phyloP scores from a whole-genome alignment of 1,140 invertebrate species.

The Papilio glaucus region DNA sequence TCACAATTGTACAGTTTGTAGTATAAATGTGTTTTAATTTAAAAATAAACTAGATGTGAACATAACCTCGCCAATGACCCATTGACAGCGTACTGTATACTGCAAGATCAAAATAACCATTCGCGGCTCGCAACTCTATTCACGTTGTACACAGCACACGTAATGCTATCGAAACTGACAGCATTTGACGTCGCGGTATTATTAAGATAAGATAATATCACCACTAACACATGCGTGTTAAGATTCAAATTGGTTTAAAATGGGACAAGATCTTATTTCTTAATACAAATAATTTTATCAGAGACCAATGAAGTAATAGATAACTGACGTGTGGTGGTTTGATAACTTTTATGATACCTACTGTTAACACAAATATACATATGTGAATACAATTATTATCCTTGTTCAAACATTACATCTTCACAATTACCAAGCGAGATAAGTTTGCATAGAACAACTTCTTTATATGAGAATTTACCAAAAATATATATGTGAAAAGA shows the following conservation, averaged over 20 bases:
- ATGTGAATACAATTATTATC: background rate
- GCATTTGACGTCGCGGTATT: background rate
- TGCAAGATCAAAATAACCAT: constrained; percentile 42
- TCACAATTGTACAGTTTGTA: constrained; percentile 29
- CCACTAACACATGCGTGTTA: background rate
- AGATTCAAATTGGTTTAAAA: constrained; percentile 10
- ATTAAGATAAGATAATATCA: constrained; percentile 3
- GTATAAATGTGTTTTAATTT: constrained; percentile 8
- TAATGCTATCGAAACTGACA: constrained; percentile 40
- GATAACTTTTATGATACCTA: constrained; percentile 16
- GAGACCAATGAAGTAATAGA: constrained; percentile 24
- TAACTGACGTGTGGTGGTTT: constrained; percentile 37
- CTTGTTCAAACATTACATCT: constrained; percentile 1
- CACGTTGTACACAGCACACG: constrained; percentile 45
- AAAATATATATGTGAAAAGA: background rate
- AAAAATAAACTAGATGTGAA: constrained; percentile 35
- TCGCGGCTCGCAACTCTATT: constrained; percentile 56
- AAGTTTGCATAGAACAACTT: background rate
- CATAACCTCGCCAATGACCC: constrained; percentile 69
- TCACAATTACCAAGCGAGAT: background rate
- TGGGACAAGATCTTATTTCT: constrained; percentile 14
- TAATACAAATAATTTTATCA: constrained; percentile 39
- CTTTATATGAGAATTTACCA: background rate
- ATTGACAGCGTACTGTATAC: constrained; percentile 54
- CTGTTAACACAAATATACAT: constrained; percentile 4